Base-by-base conservation (phyloP, 1,140 invertebrate species). In the Meloidogyne floridensis region DNA sequence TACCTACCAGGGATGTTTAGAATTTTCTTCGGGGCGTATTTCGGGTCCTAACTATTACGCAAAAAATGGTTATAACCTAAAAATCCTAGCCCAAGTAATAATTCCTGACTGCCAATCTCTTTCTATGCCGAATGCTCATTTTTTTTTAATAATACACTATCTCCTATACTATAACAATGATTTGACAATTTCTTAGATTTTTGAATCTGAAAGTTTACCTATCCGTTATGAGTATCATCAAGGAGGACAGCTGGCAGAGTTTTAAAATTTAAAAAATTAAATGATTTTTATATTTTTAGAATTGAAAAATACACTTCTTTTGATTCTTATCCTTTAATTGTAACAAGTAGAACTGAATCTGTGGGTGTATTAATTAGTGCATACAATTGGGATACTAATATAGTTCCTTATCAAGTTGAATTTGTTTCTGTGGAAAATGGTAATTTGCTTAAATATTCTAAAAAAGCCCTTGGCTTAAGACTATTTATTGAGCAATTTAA, bases 191-290 rank as follows among this genome's bases (percentile, higher is more conserved):
- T 32, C 2, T 32, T 32, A 32, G 32, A 32, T 32, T 69, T 83
- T 81, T 77, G 82, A 83, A 72, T 84, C 82, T 53, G 80, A 84
- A 72, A 78, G 72, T 80, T 83, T 84, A 51, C 75, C 59, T 32
- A 42, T 43, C 15, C 43, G 3, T 43, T 72, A 69, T 18, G 0
- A 13, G 3, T 2, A 65, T 18, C 7, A 84, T 42, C 13, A 59
- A 59, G 13, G 56, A 11, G 56, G 32, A 18, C 43, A 54, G 10
- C 8, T 73, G 82, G 71, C 69, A 32, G 54, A 11, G 71, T 75
- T 20, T 47, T 32, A 32, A 32, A 32, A 0, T 32, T 20, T 3
- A 7, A 13, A 2, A 20, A 82, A 32, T 83, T 10, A 15, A 9
- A 59, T 54, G 79, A 18, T 13, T 84, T 13, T 3, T 32, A 32